Base-by-base conservation (phyloP, 2,888 invertebrate genomes). In the Graphium colonna region DNA sequence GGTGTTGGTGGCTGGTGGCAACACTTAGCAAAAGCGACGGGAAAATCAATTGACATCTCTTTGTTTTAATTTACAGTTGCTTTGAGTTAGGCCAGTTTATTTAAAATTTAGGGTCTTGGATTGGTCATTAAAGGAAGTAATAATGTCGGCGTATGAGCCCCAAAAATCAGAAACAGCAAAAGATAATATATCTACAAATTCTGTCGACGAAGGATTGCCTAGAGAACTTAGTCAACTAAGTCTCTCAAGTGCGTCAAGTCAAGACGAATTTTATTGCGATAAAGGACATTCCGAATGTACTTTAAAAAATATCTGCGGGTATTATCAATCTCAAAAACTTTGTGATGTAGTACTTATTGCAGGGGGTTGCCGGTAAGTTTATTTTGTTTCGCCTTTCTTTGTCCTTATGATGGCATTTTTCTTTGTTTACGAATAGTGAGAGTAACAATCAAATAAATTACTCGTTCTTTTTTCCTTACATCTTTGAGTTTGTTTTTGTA, bases 311-410 rank as follows among this genome's bases (percentile, higher is more conserved):
- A 96, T 97, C 93, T 95, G 94, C 75, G 91, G 92, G 49, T 97
- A 96, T 86, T 92, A 95, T 61, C 93, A 94, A 71, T 93, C 94
- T 56, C 93, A 95, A 67, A 94, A 96, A 79, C 90, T 98, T 49
- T 97, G 96, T 74, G 98, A 98, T 90, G 95, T 98, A 46, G 93
- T 93, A 15, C 92, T 98, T 17, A 93, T 97, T 65, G 96, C 96
- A 57, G 96, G 95, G 74, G 92, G 92, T 56, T 91, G 91, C 79
- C 91, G 92, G 92, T 92, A 71, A 67, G 75, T 67, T 60, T 59
- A 61, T 61, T 51, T 41, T 39, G 55, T 12, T 40, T 41, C 39
- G 38, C 26, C 39, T 26, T 57, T 42, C 28, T 46, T 52, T 42
- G 26, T 54, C 40, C 26, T 26, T 8, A 28, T n/a, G 18, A 16